Evolutionary conservation across 2,888 invertebrate species (phyloP), one percentile per base, ranked within the genome.

Genomic region (Bugula neritina): DNA sequence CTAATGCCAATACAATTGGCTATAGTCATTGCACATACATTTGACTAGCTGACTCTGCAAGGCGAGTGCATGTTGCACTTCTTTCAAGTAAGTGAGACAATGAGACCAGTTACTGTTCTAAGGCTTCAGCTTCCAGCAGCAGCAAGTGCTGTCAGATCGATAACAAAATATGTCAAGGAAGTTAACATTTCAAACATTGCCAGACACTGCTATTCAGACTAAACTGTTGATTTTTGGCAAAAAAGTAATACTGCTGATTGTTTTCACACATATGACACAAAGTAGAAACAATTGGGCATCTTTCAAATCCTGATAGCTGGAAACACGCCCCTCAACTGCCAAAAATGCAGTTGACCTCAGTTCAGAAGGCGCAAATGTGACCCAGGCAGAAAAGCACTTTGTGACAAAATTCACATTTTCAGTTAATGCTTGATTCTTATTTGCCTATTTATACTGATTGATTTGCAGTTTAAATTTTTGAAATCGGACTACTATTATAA

Each of bases 1-100:
- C 74, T 17, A 76, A 77, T 75, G 74, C 72, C 21, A 74, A 75
- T 72, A 69, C 52, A 0, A 25, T 10, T 34, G 76, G 76, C 1
- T 77, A 78, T 57, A 75, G 52, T 52, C 52, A 52, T 17, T 52
- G 52, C 52, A 52, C 52, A 52, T 52, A 52, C 52, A 10, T 52
- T 17, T 17, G 52, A 52, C 52, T 52, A 21, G 52, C 21, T 17
- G 52, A 21, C 52, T 52, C 52, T 17, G 17, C 52, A 10, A 52
- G 17, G 52, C 10, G 17, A 52, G 52, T 52, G 52, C 52, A 52
- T 52, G 52, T 17, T 17, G 52, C 52, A 52, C 52, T 52, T 10
- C 52, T 52, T 17, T 52, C 52, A 52, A 52, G 52, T 21, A 52
- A 52, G 52, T 52, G 52, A 52, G 21, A 52, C 52, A 52, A n/a